Percentiles rank a stretch among this genome's conserved stretches.
Conservation (phyloP, 2,113 vertebrate species). For the Amblyornis subalaris region DNA sequence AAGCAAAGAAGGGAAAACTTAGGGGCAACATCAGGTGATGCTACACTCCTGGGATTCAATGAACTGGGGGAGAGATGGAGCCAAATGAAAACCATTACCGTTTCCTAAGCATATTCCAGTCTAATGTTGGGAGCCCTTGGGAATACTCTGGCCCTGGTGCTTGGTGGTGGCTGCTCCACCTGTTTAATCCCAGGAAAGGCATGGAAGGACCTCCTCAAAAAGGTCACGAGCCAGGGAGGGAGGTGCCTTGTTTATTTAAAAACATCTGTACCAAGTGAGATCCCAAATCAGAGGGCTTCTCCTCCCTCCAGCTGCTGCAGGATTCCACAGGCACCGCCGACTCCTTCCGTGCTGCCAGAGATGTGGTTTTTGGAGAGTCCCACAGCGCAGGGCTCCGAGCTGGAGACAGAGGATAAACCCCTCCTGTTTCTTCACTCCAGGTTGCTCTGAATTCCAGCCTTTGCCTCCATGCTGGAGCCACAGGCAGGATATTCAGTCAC, state of each 20-base stretch:
- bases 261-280: background rate
- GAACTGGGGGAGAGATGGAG: background rate
- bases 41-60: background rate
- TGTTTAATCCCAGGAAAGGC: background rate
- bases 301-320: background rate
- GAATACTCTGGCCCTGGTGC: background rate
- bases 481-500: background rate
- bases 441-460: background rate
- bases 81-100: background rate
- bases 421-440: background rate
- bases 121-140: fast-evolving
- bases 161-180: background rate
- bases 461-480: background rate
- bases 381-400: background rate
- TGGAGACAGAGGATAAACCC: background rate
- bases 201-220: background rate
- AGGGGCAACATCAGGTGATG: background rate
- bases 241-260: background rate
- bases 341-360: background rate
- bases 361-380: background rate
- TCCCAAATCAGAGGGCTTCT: background rate
- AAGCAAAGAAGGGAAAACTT: background rate
- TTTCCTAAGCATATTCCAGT: background rate
- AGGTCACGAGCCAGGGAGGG: fast-evolving
- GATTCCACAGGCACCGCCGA: background rate